These are phyloP conservation scores for Thaleichthys pacificus DNA, from an alignment of 2,797 vertebrate genomes.

Conservation along the genomic window DNA sequence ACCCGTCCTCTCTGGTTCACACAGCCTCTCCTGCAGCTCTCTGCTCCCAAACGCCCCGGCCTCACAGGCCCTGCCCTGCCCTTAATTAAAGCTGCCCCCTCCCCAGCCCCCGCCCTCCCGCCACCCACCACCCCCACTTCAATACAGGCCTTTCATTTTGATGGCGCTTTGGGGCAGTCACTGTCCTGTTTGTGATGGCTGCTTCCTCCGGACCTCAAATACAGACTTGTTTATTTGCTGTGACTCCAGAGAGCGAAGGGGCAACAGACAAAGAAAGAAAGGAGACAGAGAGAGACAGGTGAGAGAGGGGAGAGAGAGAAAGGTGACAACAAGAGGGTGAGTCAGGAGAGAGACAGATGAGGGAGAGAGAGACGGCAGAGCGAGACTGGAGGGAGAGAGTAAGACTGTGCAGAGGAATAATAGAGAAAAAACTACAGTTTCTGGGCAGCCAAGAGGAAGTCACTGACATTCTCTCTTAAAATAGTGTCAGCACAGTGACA, in stretches of 20 bases:
- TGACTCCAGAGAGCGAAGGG: not conserved
- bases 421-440: not conserved
- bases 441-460: not conserved
- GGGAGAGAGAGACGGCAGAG: slow-evolving; percentile 42
- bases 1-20: slow-evolving; percentile 31
- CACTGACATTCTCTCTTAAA: not conserved
- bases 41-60: slow-evolving; percentile 16
- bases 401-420: not conserved
- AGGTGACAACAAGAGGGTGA: slow-evolving; percentile 23
- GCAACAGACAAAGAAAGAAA: not conserved
- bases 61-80: slow-evolving; percentile 50
- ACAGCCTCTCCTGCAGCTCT: not conserved
- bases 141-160: slow-evolving; percentile 37
- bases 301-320: slow-evolving; percentile 31
- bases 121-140: too few species aligned
- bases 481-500: not conserved
- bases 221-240: slow-evolving; percentile 5
- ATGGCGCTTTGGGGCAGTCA: slow-evolving; percentile 57
- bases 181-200: not conserved
- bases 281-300: slow-evolving; percentile 27
- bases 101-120: slow-evolving; percentile 43
- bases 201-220: not conserved
- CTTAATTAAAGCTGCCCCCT: slow-evolving; percentile 59
- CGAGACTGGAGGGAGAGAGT: slow-evolving; percentile 5
- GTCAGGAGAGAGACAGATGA: slow-evolving; percentile 28